phyloP scores from a whole-genome alignment of 2,797 vertebrate species.

The Prunella strophiata region DNA sequence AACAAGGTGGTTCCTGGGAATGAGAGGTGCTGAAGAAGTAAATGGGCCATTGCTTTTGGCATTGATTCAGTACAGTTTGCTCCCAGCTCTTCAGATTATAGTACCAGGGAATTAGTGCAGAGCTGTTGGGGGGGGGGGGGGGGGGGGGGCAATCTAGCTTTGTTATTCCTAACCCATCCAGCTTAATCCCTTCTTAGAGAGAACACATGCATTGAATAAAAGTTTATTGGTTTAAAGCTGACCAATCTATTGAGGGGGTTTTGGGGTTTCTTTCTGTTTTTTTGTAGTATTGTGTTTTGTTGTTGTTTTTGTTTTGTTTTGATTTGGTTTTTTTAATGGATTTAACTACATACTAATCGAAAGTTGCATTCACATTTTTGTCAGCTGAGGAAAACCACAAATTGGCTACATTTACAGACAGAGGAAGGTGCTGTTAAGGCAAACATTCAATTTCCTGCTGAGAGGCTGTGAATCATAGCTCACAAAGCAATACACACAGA shows the following conservation, averaged over 20 bases:
- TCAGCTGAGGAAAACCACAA: conserved; percentile 33
- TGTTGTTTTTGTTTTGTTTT: background rate
- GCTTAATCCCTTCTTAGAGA: background rate
- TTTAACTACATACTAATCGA: background rate
- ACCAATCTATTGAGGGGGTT: background rate
- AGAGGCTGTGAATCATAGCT: conserved; percentile 31
- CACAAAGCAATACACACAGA: background rate
- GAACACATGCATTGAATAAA: background rate
- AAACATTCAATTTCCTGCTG: conserved; percentile 11
- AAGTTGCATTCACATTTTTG: background rate
- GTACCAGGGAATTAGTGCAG: background rate
- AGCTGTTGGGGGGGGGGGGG: too few relatives aligned
- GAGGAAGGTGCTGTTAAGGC: conserved; percentile 38
- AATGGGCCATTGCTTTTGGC: background rate
- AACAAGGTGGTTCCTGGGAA: background rate
- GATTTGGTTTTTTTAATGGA: background rate
- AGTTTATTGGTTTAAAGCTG: background rate
- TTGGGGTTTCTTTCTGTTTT: background rate
- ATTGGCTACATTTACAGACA: conserved; percentile 16
- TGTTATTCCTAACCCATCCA: background rate
- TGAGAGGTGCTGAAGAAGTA: background rate
- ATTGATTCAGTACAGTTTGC: background rate
- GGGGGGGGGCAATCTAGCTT: background rate
- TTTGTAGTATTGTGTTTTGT: too few relatives aligned
- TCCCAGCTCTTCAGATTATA: background rate